Evolutionary conservation across 53 echinoderm and acorn worm genomes (phyloP).

Genomic region (Mesocentrotus franciscanus): DNA sequence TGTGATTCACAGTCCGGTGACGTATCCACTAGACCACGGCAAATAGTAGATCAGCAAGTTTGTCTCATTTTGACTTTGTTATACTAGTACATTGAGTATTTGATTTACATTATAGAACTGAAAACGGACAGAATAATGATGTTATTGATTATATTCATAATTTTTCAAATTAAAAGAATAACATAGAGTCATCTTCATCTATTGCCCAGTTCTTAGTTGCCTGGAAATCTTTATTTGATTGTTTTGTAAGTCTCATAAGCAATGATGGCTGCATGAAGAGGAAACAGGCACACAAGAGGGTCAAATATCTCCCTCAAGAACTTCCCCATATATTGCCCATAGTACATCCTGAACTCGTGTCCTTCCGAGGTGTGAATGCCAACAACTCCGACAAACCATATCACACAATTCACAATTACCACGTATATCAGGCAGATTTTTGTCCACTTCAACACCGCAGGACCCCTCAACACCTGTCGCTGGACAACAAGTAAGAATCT

Average conservation of each 20-base stretch:
- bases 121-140: no score
- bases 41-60: no score
- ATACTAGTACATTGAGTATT: no score
- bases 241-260: constrained; percentile 21
- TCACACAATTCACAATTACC: not conserved
- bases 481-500: not conserved
- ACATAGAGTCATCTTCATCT: no score
- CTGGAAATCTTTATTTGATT: not conserved
- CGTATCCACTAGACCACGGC: no score
- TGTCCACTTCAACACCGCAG: not conserved
- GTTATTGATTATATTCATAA: no score
- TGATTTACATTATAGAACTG: no score
- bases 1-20: no score
- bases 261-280: constrained; percentile 9
- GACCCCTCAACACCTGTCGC: not conserved
- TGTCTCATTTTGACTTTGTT: no score
- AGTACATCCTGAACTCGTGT: not conserved
- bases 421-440: constrained; percentile 14
- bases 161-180: no score
- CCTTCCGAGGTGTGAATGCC: not conserved
- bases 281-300: not conserved
- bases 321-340: not conserved
- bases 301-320: constrained; percentile 31
- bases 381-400: constrained; percentile 9
- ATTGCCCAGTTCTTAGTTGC: not conserved